Percentiles rank a stretch among this genome's conserved stretches.
Evolutionary conservation across 2,888 invertebrate species (phyloP).

Genomic region (Ormyrus pomaceus): DNA sequence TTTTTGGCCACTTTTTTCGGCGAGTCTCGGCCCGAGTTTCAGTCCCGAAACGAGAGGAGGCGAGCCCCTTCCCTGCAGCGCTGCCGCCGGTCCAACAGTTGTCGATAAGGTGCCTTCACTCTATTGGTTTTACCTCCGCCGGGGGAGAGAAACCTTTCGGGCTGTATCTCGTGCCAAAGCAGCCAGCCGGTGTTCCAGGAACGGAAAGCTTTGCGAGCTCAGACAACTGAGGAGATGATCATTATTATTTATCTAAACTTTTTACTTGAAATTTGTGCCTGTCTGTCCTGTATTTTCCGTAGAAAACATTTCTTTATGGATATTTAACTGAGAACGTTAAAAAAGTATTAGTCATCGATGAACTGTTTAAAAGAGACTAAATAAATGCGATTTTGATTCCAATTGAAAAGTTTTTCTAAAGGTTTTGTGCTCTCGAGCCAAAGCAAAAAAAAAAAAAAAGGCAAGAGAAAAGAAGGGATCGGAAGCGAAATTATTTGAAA

Average conservation of each 20-base stretch:
- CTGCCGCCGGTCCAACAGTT: background rate
- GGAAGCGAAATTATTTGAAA: background rate
- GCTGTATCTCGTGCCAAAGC: background rate
- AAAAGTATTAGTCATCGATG: too few species aligned
- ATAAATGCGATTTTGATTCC: too few species aligned
- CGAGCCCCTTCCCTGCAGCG: background rate
- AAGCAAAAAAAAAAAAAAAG: too few species aligned
- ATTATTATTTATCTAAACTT: too few species aligned
- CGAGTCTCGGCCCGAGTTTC: background rate
- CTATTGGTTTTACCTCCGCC: background rate
- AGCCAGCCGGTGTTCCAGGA: background rate
- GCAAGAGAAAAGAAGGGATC: too few species aligned
- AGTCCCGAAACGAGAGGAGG: background rate
- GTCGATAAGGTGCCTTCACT: conserved; percentile 31
- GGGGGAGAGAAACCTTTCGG: background rate
- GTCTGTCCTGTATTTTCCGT: too few species aligned
- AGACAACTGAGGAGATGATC: background rate
- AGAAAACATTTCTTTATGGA: too few species aligned
- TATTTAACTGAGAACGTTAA: too few species aligned
- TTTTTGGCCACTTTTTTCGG: background rate
- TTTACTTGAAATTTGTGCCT: too few species aligned
- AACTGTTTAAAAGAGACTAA: too few species aligned
- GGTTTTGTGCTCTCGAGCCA: too few species aligned
- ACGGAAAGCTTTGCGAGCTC: background rate
- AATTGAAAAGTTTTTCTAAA: too few species aligned